phyloP scores from a whole-genome alignment of 1,140 invertebrate genomes.

The Eumaeus atala region DNA sequence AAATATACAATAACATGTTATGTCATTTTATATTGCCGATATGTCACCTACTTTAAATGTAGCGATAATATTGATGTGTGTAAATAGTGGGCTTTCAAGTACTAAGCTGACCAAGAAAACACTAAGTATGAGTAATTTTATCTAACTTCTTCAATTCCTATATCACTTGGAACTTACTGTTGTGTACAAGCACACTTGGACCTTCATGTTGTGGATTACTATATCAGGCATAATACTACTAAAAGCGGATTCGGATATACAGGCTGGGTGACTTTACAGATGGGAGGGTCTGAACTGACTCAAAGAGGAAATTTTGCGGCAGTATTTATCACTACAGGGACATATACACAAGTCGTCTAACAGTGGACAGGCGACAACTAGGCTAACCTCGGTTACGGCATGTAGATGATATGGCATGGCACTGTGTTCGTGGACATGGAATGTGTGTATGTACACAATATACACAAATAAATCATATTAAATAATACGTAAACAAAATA shows the following conservation, averaged over 20 bases:
- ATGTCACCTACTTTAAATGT: too few relatives aligned
- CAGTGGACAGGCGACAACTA: not conserved
- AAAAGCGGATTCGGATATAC: not conserved
- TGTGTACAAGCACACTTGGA: too few relatives aligned
- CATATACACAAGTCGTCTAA: not conserved
- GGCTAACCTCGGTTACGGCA: not conserved
- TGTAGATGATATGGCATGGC: not conserved
- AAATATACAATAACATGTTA: too few relatives aligned
- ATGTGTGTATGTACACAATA: not conserved
- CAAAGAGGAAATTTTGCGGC: not conserved
- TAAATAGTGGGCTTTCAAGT: too few relatives aligned
- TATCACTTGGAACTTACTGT: too few relatives aligned
- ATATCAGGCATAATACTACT: not conserved
- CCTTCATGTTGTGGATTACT: too few relatives aligned
- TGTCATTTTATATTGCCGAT: too few relatives aligned
- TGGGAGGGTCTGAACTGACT: not conserved
- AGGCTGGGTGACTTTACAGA: not conserved
- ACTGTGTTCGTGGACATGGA: not conserved
- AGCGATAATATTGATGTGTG: too few relatives aligned
- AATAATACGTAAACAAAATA: not conserved
- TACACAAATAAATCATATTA: conserved; percentile 2
- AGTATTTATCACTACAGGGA: not conserved
- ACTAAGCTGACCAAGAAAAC: too few relatives aligned
- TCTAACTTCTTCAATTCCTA: too few relatives aligned
- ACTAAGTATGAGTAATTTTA: too few relatives aligned